phyloP scores from a whole-genome alignment of 2,888 invertebrate genomes.

The Invenusta paracnida region DNA sequence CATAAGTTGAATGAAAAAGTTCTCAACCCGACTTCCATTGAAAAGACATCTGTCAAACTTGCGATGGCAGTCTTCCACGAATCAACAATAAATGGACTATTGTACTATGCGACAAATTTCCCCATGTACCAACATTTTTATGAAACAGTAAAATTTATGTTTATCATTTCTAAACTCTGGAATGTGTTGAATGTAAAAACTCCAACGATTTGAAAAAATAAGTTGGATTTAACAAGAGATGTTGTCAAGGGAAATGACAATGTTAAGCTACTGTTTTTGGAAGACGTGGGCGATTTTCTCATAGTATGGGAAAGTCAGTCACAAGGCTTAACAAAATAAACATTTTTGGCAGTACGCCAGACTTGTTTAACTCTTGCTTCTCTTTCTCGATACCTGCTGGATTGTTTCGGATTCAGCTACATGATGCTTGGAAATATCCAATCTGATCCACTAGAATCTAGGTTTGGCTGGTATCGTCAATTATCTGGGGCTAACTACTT shows the following conservation, averaged over 20 bases:
- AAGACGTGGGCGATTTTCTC: not conserved
- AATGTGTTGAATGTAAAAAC: not conserved
- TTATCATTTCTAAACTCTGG: not conserved
- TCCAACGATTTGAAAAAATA: not conserved
- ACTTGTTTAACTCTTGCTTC: not conserved
- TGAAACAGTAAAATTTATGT: not conserved
- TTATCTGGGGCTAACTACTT: not conserved
- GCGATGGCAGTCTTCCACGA: not conserved
- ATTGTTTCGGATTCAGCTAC: not conserved
- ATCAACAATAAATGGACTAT: not conserved
- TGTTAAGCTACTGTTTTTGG: not conserved
- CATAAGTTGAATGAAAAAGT: not conserved
- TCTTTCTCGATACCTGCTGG: not conserved
- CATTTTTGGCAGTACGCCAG: not conserved
- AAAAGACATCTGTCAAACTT: not conserved
- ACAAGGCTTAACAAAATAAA: not conserved
- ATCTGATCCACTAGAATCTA: not conserved
- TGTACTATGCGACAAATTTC: not conserved
- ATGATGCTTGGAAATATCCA: not conserved
- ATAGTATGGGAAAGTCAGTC: not conserved
- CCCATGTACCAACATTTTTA: not conserved
- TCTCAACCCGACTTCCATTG: not conserved
- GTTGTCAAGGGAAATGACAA: not conserved
- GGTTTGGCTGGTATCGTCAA: not conserved
- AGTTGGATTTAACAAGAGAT: not conserved